Evolutionary conservation across 2,113 vertebrate genomes (phyloP).

Genomic region (Bettongia penicillata): DNA sequence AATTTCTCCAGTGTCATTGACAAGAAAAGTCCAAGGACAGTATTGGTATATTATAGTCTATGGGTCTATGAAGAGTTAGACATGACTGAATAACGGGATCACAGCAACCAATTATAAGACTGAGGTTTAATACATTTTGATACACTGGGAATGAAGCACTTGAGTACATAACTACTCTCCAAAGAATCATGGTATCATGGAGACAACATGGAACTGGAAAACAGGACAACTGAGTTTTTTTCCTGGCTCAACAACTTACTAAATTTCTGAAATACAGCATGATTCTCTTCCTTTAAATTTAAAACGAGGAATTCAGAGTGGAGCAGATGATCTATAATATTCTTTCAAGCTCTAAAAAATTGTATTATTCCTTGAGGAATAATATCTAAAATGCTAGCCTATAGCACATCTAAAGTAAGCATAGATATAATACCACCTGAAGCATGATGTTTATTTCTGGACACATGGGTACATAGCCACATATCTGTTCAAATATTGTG

Average conservation of each 20-base stretch:
- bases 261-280: background rate
- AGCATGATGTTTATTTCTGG: background rate
- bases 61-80: background rate
- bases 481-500: background rate
- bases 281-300: background rate
- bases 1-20: background rate
- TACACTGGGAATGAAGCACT: background rate
- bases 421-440: background rate
- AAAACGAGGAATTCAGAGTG: background rate
- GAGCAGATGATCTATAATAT: background rate
- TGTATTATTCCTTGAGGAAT: conserved; percentile 6
- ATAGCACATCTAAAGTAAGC: background rate
- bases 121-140: background rate
- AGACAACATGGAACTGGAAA: background rate
- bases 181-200: background rate
- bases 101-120: background rate
- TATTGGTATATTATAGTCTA: background rate
- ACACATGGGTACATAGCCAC: background rate
- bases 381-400: background rate
- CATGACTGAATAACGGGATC: background rate
- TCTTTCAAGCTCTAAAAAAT: background rate
- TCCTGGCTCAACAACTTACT: background rate
- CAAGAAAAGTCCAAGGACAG: background rate
- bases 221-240: background rate
- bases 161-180: background rate